A percentile compares a stretch with the other conserved stretches of the same genome.
These are phyloP conservation scores for Acleris cristana DNA, from an alignment of 2,888 invertebrate genomes.

Conservation along the genomic window DNA sequence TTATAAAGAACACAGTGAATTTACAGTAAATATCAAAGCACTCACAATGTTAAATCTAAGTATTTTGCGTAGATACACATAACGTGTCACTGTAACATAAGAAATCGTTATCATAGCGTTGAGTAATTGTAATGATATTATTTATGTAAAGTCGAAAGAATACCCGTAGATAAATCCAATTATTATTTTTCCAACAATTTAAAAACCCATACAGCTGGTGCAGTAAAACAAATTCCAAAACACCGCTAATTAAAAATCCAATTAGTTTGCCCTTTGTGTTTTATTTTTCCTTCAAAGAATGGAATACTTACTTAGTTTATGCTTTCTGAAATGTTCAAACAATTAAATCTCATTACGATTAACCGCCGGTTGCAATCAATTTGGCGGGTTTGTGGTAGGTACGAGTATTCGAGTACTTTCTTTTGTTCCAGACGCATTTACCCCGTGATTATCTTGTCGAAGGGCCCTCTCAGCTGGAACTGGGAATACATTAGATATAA, in stretches of 20 bases:
- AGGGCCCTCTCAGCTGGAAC: slow-evolving; percentile 77
- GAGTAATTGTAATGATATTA: too few relatives aligned
- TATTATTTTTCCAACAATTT: slow-evolving; percentile 6
- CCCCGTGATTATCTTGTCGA: slow-evolving; percentile 78
- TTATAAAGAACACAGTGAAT: too few relatives aligned
- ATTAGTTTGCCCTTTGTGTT: slow-evolving; percentile 17
- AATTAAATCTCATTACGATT: slow-evolving; percentile 38
- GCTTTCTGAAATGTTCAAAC: slow-evolving; percentile 30
- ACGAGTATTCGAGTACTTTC: slow-evolving; percentile 36
- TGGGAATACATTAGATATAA: slow-evolving; percentile 79
- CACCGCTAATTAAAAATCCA: slow-evolving; percentile 21
- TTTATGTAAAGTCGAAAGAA: too few relatives aligned
- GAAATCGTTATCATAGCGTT: too few relatives aligned
- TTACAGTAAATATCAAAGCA: too few relatives aligned
- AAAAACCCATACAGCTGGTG: background rate
- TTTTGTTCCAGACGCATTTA: slow-evolving; percentile 72
- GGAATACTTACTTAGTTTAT: slow-evolving; percentile 12
- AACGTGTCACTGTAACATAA: too few relatives aligned
- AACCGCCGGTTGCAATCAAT: slow-evolving; percentile 40
- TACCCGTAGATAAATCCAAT: background rate
- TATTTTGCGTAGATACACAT: too few relatives aligned
- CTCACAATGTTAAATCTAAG: too few relatives aligned
- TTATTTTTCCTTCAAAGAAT: slow-evolving; percentile 10
- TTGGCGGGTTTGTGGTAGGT: slow-evolving; percentile 35
- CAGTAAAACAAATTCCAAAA: background rate